A percentile compares a stretch with the other conserved stretches of the same genome.
phyloP scores from a whole-genome alignment of 1,140 invertebrate species.

The Cyclargus thomasi region DNA sequence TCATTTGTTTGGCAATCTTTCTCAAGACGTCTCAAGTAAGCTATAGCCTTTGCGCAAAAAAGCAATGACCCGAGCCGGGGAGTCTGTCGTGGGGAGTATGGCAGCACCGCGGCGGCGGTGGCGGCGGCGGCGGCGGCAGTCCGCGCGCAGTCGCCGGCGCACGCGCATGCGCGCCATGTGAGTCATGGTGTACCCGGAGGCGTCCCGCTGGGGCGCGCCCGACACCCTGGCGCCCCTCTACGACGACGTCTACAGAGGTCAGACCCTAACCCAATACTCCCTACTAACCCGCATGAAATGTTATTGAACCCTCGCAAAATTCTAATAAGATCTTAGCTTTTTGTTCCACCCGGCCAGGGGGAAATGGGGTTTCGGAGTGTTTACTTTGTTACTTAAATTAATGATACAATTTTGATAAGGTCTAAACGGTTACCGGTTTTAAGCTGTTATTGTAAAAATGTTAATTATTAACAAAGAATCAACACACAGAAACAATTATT shows the following conservation, averaged over 20 bases:
- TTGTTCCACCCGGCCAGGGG: no score
- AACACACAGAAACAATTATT: no score
- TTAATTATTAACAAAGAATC: neutral
- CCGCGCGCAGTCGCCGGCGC: conserved; percentile 58
- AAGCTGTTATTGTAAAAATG: no score
- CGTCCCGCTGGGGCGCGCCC: conserved; percentile 67
- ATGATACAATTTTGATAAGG: no score
- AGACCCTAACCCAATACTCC: conserved; percentile 26
- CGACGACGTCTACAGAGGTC: conserved; percentile 72
- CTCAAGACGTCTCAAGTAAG: no score
- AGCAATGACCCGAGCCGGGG: neutral
- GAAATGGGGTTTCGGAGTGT: no score
- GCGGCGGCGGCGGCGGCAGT: conserved; percentile 31
- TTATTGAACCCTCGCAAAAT: neutral
- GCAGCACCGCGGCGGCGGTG: neutral
- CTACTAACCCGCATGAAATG: conserved; percentile 11
- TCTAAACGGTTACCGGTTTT: no score
- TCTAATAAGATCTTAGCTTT: neutral
- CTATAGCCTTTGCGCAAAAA: neutral
- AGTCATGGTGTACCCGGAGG: conserved; percentile 67
- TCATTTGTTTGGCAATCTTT: no score
- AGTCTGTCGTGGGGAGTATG: neutral
- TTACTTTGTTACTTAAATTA: no score
- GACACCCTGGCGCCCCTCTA: conserved; percentile 70
- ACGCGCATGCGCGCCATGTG: conserved; percentile 52